A percentile compares a stretch with the other conserved stretches of the same genome.
phyloP scores from a whole-genome alignment of 2,113 vertebrate genomes.

The Haliaeetus leucogaster region DNA sequence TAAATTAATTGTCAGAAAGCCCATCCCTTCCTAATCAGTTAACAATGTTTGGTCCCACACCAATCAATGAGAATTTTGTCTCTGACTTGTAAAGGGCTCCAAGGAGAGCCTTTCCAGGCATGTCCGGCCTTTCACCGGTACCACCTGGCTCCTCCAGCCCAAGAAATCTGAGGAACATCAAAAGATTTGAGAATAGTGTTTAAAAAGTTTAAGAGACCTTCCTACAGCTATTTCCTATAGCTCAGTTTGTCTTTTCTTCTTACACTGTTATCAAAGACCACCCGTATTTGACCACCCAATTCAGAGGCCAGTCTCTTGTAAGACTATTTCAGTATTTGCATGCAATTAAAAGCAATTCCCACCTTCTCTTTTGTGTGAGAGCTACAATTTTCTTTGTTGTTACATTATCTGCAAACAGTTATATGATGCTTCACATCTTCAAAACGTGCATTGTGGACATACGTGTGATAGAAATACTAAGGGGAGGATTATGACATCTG shows the following conservation, averaged over 20 bases:
- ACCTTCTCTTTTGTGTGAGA: neutral
- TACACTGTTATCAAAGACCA: neutral
- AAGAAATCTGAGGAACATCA: neutral
- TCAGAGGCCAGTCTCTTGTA: neutral
- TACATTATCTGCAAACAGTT: neutral
- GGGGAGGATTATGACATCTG: neutral
- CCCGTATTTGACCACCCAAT: neutral
- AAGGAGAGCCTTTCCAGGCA: neutral
- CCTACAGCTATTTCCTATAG: neutral
- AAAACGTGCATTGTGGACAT: neutral
- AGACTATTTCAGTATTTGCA: neutral
- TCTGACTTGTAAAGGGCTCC: neutral
- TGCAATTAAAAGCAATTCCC: neutral
- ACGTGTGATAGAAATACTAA: neutral
- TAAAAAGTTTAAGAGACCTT: neutral
- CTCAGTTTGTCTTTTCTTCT: neutral
- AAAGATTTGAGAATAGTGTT: neutral
- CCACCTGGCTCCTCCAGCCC: neutral
- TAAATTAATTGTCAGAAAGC: neutral
- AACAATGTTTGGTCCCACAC: neutral
- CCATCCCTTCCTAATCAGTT: neutral
- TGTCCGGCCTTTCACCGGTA: neutral
- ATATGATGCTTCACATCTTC: neutral
- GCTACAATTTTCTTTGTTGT: neutral
- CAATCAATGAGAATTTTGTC: neutral